A percentile compares a stretch with the other conserved stretches of the same genome.
phyloP scores from a whole-genome alignment of 2,113 vertebrate genomes.

The Tachysurus fulvidraco region DNA sequence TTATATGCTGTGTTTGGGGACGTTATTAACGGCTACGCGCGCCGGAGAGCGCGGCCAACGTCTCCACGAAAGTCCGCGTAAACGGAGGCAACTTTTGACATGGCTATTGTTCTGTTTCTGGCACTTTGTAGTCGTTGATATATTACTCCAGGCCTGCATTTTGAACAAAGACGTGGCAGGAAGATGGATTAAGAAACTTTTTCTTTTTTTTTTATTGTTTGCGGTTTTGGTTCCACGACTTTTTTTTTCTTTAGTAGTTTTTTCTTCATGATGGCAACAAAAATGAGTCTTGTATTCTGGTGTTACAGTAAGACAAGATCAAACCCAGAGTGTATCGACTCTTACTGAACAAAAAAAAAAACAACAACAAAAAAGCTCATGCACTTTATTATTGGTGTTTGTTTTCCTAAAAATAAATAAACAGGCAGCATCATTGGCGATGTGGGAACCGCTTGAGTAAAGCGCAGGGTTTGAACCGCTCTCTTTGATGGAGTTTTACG shows the following conservation, averaged over 20 bases:
- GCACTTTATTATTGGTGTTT: background rate
- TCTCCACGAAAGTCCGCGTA: background rate
- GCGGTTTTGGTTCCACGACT: background rate
- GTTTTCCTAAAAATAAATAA: background rate
- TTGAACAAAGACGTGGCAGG: slow-evolving; percentile 10
- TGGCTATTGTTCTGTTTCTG: background rate
- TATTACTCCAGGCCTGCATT: background rate
- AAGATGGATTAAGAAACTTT: slow-evolving; percentile 40
- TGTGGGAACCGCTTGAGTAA: background rate
- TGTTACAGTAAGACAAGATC: background rate
- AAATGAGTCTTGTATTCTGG: background rate
- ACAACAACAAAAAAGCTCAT: too few relatives aligned
- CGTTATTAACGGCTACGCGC: slow-evolving; percentile 1
- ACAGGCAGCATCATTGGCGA: too few relatives aligned
- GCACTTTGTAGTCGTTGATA: background rate
- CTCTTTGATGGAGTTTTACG: slow-evolving; percentile 63
- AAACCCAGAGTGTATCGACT: background rate
- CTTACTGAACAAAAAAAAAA: background rate
- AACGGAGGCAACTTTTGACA: slow-evolving; percentile 31
- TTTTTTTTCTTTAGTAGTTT: background rate
- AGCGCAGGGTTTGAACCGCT: background rate
- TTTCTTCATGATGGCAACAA: background rate
- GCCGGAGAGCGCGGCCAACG: background rate
- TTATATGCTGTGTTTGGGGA: background rate
- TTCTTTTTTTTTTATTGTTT: background rate